Percentiles rank a stretch among this genome's conserved stretches.
Conservation (phyloP, 2,888 invertebrate species). For the Steromphala cineraria region DNA sequence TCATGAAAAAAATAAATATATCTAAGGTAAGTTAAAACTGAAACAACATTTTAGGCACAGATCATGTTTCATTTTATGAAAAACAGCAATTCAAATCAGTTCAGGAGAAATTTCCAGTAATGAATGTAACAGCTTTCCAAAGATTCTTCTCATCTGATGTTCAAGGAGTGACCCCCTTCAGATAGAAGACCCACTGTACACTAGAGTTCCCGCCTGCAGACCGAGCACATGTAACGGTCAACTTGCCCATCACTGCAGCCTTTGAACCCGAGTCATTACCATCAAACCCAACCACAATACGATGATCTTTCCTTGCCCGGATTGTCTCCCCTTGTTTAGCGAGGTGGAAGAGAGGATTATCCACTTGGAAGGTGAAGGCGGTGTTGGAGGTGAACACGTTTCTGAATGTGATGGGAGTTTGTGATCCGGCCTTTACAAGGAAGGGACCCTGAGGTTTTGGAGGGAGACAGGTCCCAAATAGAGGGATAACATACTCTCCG, state of each 20-base stretch:
- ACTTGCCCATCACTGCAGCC: constrained; percentile 74
- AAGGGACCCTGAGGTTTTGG: constrained; percentile 79
- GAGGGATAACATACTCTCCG: constrained; percentile 75
- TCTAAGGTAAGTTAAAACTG: too few relatives aligned
- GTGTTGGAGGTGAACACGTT: constrained; percentile 76
- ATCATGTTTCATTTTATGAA: neutral
- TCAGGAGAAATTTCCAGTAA: too few relatives aligned
- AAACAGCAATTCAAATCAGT: neutral
- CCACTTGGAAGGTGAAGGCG: constrained; percentile 75
- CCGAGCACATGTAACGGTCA: constrained; percentile 72
- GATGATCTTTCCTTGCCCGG: constrained; percentile 74
- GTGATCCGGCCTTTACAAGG: constrained; percentile 74
- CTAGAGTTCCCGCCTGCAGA: constrained; percentile 71
- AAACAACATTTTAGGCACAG: too few relatives aligned
- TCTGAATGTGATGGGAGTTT: constrained; percentile 75
- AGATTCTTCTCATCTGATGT: too few relatives aligned
- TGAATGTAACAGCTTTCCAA: too few relatives aligned
- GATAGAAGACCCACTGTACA: constrained; percentile 76
- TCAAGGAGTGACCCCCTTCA: constrained; percentile 70
- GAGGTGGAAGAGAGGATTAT: constrained; percentile 76
- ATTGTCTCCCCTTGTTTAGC: constrained; percentile 74
- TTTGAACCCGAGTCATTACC: constrained; percentile 71
- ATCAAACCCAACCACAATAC: constrained; percentile 75
- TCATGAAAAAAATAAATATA: too few relatives aligned
- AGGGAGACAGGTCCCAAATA: constrained; percentile 76